phyloP scores from a whole-genome alignment of 2,888 invertebrate species.

The Synergus itoensis region DNA sequence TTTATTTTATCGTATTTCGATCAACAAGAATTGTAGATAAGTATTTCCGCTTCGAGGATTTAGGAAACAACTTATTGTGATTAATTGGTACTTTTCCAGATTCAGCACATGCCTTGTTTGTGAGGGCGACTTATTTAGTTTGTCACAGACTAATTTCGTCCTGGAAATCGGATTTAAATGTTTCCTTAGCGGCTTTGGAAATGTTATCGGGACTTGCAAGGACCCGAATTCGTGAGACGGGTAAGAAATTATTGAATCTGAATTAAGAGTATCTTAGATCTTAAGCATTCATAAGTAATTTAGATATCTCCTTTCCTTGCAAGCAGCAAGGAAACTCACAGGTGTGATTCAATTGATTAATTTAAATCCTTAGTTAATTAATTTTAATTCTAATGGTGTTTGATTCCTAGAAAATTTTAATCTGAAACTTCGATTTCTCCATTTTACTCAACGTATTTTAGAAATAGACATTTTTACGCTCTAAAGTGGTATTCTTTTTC shows the following conservation, averaged over 20 bases:
- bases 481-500: no score
- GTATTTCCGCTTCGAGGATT: not conserved
- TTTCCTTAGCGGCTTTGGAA: slow-evolving; percentile 95
- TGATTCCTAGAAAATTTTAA: no score
- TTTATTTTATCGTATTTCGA: slow-evolving; percentile 38
- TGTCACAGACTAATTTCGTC: slow-evolving; percentile 97
- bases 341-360: slow-evolving; percentile 71
- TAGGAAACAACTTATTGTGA: not conserved
- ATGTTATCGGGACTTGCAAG: slow-evolving; percentile 93
- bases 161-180: slow-evolving; percentile 97
- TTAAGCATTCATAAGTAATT: not conserved
- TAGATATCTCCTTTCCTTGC: slow-evolving; percentile 51
- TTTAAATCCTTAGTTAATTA: not conserved
- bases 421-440: no score
- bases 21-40: not conserved
- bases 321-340: slow-evolving; percentile 80
- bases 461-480: no score
- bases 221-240: slow-evolving; percentile 92
- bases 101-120: slow-evolving; percentile 92
- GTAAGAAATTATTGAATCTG: slow-evolving; percentile 77
- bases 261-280: not conserved
- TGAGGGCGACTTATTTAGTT: slow-evolving; percentile 94
- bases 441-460: no score
- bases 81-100: slow-evolving; percentile 79
- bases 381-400: not conserved